phyloP scores from a whole-genome alignment of 2,113 vertebrate genomes.

The Microtus montanus region DNA sequence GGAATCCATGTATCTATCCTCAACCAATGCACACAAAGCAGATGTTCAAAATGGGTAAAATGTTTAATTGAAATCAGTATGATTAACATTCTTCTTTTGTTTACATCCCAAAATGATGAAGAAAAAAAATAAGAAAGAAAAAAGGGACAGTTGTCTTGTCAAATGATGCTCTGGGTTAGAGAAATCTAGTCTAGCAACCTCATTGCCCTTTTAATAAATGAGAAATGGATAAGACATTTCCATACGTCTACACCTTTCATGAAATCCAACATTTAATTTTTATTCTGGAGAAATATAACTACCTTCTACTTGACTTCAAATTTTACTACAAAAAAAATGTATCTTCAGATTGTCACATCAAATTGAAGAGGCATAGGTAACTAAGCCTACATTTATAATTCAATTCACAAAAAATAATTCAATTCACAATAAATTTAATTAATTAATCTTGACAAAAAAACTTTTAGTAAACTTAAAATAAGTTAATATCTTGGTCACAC shows the following conservation, averaged over 20 bases:
- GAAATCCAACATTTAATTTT: constrained; percentile 21
- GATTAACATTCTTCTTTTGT: background rate
- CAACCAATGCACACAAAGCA: background rate
- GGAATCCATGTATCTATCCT: background rate
- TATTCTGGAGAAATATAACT: background rate
- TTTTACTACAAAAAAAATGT: background rate
- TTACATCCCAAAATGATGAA: background rate
- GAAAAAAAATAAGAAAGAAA: no score
- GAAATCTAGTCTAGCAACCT: background rate
- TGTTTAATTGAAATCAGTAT: background rate
- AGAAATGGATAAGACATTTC: background rate
- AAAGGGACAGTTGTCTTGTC: background rate
- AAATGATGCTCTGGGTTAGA: constrained; percentile 5
- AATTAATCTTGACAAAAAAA: background rate
- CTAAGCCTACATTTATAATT: background rate
- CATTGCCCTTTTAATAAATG: background rate
- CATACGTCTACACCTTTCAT: background rate
- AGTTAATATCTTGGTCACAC: background rate
- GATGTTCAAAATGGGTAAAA: background rate
- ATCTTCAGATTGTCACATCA: constrained; percentile 18
- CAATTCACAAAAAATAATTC: background rate
- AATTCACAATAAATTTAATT: background rate
- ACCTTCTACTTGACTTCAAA: background rate
- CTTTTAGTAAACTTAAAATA: background rate
- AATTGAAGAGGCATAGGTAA: background rate